Evolutionary conservation across 2,888 invertebrate genomes (phyloP).

Genomic region (Eristalis pertinax): DNA sequence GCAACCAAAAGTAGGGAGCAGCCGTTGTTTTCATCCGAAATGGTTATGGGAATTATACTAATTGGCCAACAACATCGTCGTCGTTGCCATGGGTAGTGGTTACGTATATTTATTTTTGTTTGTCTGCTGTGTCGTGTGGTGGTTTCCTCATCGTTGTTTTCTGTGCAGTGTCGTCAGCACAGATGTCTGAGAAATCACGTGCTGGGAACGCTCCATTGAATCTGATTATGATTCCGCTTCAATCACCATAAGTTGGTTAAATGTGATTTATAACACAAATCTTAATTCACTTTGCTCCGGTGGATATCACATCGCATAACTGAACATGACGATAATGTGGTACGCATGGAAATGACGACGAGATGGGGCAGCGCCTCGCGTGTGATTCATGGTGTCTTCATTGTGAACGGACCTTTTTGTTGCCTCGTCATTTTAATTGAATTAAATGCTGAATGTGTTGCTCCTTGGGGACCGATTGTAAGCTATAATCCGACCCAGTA

Average conservation of each 20-base stretch:
- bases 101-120: neutral
- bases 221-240: conserved; percentile 51
- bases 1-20: conserved; percentile 62
- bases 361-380: conserved; percentile 15
- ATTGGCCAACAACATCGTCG: conserved; percentile 50
- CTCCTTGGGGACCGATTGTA: conserved; percentile 17
- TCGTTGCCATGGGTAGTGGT: conserved; percentile 27
- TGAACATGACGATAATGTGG: conserved; percentile 6
- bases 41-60: conserved; percentile 47
- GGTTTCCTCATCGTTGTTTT: neutral
- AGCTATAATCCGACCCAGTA: neutral
- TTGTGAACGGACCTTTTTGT: neutral
- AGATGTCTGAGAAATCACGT: conserved; percentile 33
- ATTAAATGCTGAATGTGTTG: conserved; percentile 38
- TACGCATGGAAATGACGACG: conserved; percentile 38
- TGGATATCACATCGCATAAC: conserved; percentile 36
- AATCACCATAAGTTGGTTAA: conserved; percentile 44
- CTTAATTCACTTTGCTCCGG: conserved; percentile 20
- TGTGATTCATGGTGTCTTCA: conserved; percentile 33
- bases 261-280: conserved; percentile 58
- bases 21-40: conserved; percentile 27
- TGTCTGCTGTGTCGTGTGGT: conserved; percentile 15
- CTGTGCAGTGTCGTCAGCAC: neutral
- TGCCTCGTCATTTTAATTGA: conserved; percentile 31
- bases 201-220: conserved; percentile 42